Percentiles rank a stretch among this genome's conserved stretches.
These are phyloP conservation scores for Parnassius glacialis DNA, from an alignment of 2,888 invertebrate genomes.

Conservation along the genomic window DNA sequence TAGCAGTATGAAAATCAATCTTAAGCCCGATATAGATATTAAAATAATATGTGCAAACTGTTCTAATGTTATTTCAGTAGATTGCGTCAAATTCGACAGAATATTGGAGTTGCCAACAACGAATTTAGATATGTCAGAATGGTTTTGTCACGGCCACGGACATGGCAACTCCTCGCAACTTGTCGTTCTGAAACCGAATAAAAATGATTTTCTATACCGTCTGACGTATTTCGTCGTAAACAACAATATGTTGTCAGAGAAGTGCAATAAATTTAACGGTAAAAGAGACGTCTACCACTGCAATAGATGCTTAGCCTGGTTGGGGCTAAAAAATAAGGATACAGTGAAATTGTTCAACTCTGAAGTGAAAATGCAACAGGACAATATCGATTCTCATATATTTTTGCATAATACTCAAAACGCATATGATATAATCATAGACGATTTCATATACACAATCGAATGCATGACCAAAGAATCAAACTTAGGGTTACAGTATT, in stretches of 20 bases:
- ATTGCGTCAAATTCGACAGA: constrained; percentile 74
- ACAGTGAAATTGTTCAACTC: constrained; percentile 81
- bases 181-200: constrained; percentile 65
- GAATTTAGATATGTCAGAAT: constrained; percentile 82
- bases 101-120: constrained; percentile 83
- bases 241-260: constrained; percentile 58
- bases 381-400: constrained; percentile 43
- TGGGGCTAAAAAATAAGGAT: constrained; percentile 71
- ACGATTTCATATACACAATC: constrained; percentile 79
- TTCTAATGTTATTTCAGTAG: constrained; percentile 69
- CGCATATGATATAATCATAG: constrained; percentile 47
- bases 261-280: constrained; percentile 65
- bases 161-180: constrained; percentile 40
- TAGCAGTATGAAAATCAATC: constrained; percentile 51
- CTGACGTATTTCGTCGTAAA: constrained; percentile 79
- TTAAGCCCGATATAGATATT: constrained; percentile 49
- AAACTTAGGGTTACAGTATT: constrained; percentile 68
- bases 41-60: constrained; percentile 67
- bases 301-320: constrained; percentile 79
- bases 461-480: constrained; percentile 74
- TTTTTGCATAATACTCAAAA: constrained; percentile 49
- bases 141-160: constrained; percentile 83
- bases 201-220: constrained; percentile 80
- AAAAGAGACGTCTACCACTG: constrained; percentile 76
- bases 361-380: constrained; percentile 67